Evolutionary conservation across 2,888 invertebrate genomes (phyloP).

Genomic region (Athrips mouffetella): DNA sequence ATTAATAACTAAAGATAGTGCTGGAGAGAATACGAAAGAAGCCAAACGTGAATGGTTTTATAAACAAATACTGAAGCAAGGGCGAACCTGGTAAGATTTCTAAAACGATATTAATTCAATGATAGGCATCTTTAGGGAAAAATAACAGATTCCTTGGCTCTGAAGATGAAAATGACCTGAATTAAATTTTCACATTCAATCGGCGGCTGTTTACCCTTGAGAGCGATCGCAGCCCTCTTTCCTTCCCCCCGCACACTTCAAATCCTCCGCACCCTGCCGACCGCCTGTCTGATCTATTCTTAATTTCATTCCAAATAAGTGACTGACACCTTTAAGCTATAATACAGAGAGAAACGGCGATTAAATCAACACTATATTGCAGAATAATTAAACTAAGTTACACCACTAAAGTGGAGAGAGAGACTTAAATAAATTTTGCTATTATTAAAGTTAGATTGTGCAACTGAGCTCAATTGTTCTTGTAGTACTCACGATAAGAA

Average conservation of each 20-base stretch:
- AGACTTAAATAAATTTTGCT: no score
- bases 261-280: slow-evolving; percentile 24
- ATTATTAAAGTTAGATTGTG: no score
- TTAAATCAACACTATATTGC: not conserved
- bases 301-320: slow-evolving; percentile 33
- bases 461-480: no score
- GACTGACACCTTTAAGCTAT: slow-evolving; percentile 19
- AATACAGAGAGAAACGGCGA: slow-evolving; percentile 20
- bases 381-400: no score
- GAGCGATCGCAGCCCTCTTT: slow-evolving; percentile 49
- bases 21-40: slow-evolving; percentile 20
- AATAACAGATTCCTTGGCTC: slow-evolving; percentile 63
- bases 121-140: slow-evolving; percentile 56
- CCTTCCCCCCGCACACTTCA: slow-evolving; percentile 25
- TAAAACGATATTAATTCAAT: slow-evolving; percentile 30
- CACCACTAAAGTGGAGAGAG: no score
- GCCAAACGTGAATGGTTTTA: slow-evolving; percentile 10
- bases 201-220: slow-evolving; percentile 65
- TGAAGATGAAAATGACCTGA: slow-evolving; percentile 66
- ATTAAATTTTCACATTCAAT: slow-evolving; percentile 76
- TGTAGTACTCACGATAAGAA: no score
- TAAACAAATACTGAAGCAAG: not conserved
- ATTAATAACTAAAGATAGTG: slow-evolving; percentile 31
- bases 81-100: not conserved
- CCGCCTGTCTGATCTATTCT: slow-evolving; percentile 51